Evolutionary conservation across 2,113 vertebrate species (phyloP).

Genomic region (Meles meles): DNA sequence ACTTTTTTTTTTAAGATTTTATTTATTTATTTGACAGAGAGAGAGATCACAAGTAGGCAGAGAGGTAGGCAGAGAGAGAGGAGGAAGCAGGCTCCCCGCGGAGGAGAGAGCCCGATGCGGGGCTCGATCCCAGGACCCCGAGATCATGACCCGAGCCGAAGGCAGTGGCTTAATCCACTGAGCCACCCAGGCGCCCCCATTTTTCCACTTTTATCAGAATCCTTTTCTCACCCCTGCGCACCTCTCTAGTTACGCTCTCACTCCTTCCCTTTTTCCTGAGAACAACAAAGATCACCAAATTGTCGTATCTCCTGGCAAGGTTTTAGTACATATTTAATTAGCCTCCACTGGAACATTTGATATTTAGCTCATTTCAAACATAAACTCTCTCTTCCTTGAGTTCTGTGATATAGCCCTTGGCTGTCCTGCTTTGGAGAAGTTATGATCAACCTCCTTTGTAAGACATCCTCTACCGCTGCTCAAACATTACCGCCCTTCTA

Average conservation of each 20-base stretch:
- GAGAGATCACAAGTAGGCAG: too few relatives aligned
- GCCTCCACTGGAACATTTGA: neutral
- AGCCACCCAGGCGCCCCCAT: too few relatives aligned
- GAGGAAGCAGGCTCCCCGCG: too few relatives aligned
- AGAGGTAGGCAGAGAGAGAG: too few relatives aligned
- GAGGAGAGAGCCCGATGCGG: too few relatives aligned
- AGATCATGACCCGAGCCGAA: too few relatives aligned
- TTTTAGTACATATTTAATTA: neutral
- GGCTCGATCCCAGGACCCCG: too few relatives aligned
- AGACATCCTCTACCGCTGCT: neutral
- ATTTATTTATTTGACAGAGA: too few relatives aligned
- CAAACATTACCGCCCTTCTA: neutral
- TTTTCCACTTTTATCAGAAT: neutral
- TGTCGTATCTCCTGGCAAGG: neutral
- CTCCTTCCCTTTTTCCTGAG: neutral
- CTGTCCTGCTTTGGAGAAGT: neutral
- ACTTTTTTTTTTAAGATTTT: too few relatives aligned
- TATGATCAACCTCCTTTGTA: neutral
- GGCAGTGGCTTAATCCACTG: too few relatives aligned
- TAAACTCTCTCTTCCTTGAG: neutral
- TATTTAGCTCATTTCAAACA: neutral
- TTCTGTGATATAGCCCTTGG: neutral
- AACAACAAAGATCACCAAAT: neutral
- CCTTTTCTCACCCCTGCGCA: neutral
- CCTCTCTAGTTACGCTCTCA: neutral